Base-by-base conservation (phyloP, 2,888 invertebrate genomes). In the Lasius fuliginosus region DNA sequence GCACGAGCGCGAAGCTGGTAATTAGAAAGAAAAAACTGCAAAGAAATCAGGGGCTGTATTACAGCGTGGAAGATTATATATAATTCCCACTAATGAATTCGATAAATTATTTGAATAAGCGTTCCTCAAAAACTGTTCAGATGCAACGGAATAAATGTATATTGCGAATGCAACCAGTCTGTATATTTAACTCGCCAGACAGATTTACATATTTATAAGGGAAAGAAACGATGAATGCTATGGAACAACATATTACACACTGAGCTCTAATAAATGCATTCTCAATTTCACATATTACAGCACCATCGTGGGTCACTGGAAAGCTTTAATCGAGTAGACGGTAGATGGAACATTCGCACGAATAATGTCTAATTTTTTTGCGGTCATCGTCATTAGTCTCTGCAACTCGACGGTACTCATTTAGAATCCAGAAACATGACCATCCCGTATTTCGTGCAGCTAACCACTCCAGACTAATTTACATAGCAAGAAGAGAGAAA, bases 401-500 rank as follows among this genome's bases (percentile, higher is more conserved):
- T 56, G 33, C 23, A 58, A 77, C 12, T 58, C 27, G 30, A 46
- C 40, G 69, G 49, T 53, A 42, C 53, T 79, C 69, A 60, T 79
- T 79, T 79, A 71, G 71, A 58, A 71, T 62, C 56, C 36, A 46
- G 73, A 62, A 73, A 56, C 46, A 81, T 62, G 73, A 73, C 73
- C 36, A 12, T 49, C 18, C 23, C 36, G 71, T 60, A 79, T 79
- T 79, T 36, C 36, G 60, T 23, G 46, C 3, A 42, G 23, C 58
- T 60, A 79, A 71, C 60, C 60, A 71, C 46, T 79, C 60, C 46
- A 33, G 23, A 79, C 71, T 60, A 60, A 79, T 79, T 79, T 79
- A 79, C 79, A 79, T 79, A 79, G 71, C 58, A 71, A 60, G 60
- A 81, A 60, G 79, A 62, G 71, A 56, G 56, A 56, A 77, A 77